Conservation (phyloP, 2,113 vertebrate genomes). For the Morone chrysops region DNA sequence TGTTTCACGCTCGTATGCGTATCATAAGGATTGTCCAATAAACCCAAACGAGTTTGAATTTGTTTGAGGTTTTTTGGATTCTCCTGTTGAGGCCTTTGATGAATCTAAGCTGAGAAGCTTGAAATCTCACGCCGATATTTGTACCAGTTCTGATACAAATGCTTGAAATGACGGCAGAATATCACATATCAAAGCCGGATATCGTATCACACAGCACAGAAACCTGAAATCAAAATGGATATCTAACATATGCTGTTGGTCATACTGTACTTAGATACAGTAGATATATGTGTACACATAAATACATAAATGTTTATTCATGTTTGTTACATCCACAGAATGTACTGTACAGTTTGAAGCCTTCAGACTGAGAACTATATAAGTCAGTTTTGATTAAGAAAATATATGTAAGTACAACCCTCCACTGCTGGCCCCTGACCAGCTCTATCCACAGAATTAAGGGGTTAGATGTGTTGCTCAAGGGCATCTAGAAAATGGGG, state of each 20-base stretch:
- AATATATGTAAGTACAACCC: background rate
- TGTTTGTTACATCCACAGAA: background rate
- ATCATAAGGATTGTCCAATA: constrained; percentile 17
- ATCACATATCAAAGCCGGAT: background rate
- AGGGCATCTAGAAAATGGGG: background rate
- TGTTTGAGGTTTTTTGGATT: constrained; percentile 19
- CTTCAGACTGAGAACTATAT: background rate
- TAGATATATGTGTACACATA: background rate
- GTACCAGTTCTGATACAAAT: background rate
- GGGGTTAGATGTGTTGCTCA: background rate
- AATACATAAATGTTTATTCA: background rate
- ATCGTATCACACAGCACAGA: background rate
- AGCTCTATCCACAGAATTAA: too few species aligned
- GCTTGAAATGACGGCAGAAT: background rate
- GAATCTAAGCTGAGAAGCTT: constrained; percentile 43
- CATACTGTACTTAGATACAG: background rate
- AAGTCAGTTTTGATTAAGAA: background rate
- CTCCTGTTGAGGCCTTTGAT: constrained; percentile 47
- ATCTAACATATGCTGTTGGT: background rate
- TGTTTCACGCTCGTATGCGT: background rate
- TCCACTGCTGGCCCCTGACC: background rate
- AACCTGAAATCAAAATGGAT: background rate
- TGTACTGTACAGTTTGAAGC: background rate
- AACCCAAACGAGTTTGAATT: background rate
- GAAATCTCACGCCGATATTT: constrained; percentile 4